phyloP scores from a whole-genome alignment of 2,888 invertebrate species.

The Zootermopsis nevadensis region DNA sequence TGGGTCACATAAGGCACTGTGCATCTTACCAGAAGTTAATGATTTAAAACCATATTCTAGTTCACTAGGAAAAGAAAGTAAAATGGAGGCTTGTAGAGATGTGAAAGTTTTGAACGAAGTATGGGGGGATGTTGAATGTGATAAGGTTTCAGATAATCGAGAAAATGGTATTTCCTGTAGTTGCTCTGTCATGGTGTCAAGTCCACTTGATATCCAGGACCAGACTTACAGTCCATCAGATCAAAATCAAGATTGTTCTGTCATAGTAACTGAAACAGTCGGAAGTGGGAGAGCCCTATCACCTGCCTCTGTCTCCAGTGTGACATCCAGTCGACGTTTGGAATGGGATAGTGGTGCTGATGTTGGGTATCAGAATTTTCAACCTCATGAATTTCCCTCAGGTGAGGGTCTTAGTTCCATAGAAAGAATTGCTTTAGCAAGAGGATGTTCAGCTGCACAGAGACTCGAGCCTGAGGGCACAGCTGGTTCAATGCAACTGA shows the following conservation, averaged over 20 bases:
- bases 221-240: not conserved
- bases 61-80: not conserved
- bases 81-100: not conserved
- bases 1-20: not conserved
- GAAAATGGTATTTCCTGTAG: not conserved
- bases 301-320: conserved; percentile 78
- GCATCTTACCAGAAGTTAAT: not conserved
- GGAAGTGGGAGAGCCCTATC: conserved; percentile 59
- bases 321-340: conserved; percentile 78
- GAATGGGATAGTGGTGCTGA: conserved; percentile 93
- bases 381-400: conserved; percentile 22
- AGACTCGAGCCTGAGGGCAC: conserved; percentile 43
- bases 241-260: not conserved
- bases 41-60: not conserved
- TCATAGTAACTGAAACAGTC: not conserved
- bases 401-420: conserved; percentile 67
- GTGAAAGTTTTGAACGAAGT: not conserved
- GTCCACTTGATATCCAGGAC: not conserved
- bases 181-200: not conserved
- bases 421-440: conserved; percentile 71
- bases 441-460: conserved; percentile 57
- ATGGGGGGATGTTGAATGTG: not conserved
- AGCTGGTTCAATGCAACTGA: conserved; percentile 54
- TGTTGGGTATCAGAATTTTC: conserved; percentile 73
- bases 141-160: not conserved